Percentiles rank a stretch among this genome's conserved stretches.
phyloP scores from a whole-genome alignment of 30 jellyfish, hydroid and myxozoan species.

The Hydractinia echinata region DNA sequence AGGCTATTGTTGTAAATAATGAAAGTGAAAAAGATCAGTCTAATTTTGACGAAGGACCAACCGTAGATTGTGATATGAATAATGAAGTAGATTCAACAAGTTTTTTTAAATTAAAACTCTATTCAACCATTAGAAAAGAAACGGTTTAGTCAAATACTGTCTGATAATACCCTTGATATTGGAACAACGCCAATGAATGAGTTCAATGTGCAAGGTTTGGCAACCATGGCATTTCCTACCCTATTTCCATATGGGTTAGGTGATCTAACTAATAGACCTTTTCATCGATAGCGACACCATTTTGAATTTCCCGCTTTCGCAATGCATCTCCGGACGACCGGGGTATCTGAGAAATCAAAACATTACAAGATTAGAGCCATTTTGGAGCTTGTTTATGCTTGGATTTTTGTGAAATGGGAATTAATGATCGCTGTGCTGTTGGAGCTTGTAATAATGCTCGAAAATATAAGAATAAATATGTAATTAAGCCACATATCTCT shows the following conservation, averaged over 20 bases:
- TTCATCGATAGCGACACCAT: too few relatives aligned
- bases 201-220: slow-evolving; percentile 14
- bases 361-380: too few relatives aligned
- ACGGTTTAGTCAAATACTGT: neutral
- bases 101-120: neutral
- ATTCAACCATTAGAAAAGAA: neutral
- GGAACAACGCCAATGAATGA: slow-evolving; percentile 19
- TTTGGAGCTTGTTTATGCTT: too few relatives aligned
- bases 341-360: too few relatives aligned
- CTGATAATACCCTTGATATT: neutral
- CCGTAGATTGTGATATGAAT: neutral
- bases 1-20: neutral
- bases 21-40: neutral
- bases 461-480: too few relatives aligned
- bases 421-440: too few relatives aligned
- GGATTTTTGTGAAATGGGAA: too few relatives aligned
- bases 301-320: too few relatives aligned
- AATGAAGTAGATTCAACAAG: neutral
- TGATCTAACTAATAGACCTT: too few relatives aligned
- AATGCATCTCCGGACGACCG: too few relatives aligned
- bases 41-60: neutral
- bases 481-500: too few relatives aligned
- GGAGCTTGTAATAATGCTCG: too few relatives aligned
- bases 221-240: slow-evolving; percentile 31
- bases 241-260: slow-evolving; percentile 34